Percentiles rank a stretch among this genome's conserved stretches.
These are phyloP conservation scores for Umimayanthus chanpuru DNA, from an alignment of 92 coral and sea anemone species.

Conservation along the genomic window DNA sequence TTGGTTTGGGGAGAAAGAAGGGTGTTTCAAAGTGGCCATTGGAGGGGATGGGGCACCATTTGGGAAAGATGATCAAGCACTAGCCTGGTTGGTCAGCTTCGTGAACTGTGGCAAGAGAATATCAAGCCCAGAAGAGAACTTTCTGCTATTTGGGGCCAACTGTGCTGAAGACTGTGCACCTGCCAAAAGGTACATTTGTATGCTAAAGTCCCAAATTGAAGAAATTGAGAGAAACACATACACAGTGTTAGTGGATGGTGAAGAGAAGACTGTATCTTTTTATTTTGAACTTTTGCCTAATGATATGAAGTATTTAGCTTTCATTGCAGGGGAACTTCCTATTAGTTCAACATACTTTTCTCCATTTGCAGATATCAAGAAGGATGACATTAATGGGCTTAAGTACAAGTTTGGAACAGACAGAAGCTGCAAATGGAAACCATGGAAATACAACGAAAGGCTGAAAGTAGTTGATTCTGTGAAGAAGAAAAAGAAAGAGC, in stretches of 20 bases:
- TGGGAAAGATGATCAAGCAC: no score
- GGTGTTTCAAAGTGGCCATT: no score
- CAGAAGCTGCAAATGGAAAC: no score
- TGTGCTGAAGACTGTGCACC: slow-evolving; percentile 5
- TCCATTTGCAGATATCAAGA: no score
- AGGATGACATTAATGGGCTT: no score
- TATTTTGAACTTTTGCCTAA: slow-evolving; percentile 16
- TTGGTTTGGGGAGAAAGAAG: no score
- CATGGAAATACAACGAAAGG: no score
- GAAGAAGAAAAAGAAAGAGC: slow-evolving; percentile 10
- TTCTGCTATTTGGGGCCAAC: slow-evolving; percentile 20
- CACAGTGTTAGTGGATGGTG: slow-evolving; percentile 34
- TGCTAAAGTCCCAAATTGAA: slow-evolving; percentile 7
- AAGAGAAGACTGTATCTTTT: slow-evolving; percentile 14
- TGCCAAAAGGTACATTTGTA: slow-evolving; percentile 16
- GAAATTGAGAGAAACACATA: slow-evolving; percentile 11
- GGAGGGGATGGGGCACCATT: no score
- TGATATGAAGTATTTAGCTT: no score
- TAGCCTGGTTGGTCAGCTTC: slow-evolving; percentile 12
- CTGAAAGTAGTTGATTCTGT: slow-evolving; percentile 42
- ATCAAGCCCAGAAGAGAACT: slow-evolving; percentile 9
- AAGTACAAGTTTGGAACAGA: no score
- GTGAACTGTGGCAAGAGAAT: slow-evolving; percentile 16
- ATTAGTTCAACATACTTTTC: slow-evolving; percentile 14
- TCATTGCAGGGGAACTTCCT: slow-evolving; percentile 21